Evolutionary conservation across 1,140 invertebrate species (phyloP), one percentile per base, ranked within the genome.

Genomic region (Pseudomyrmex concolor): DNA sequence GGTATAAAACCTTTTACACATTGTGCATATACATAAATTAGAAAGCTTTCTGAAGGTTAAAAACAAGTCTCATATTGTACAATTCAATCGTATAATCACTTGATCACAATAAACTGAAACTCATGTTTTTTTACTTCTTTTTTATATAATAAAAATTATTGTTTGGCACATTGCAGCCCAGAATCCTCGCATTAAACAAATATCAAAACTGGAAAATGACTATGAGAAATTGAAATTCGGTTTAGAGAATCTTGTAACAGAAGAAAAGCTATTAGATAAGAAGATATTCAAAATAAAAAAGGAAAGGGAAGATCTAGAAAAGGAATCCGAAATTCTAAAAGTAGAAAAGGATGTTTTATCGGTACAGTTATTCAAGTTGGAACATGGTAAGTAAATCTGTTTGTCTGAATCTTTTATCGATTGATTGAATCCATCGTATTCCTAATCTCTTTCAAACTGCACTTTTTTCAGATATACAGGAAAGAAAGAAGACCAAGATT

Each of bases 251-350:
- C 71, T 63, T 5, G 73, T 72, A 17, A 55, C 91, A 0, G 19
- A 90, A 17, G 85, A 89, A 19, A 92, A 91, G 77, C 64, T 92
- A 17, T 43, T 81, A 4, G 87, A 91, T 7, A 93, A 91, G 77
- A 90, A 92, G 54, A 86, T 91, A n/a, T 45, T 22, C 0, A 89
- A 89, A 74, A 34, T n/a, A 0, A 76, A 72, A 8, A 87, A 84
- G 50, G 60, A 71, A 15, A 59, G 84, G 15, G 86, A 90, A 13
- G 84, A 73, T 25, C 45, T 87, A 13, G 84, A 83, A 19, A 51
- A 71, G 5, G 80, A 90, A 25, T 78, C 89, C 8, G 19, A 84
- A 7, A 19, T 63, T 9, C 8, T 73, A 4, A 91, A 89, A 70
- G 43, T 15, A 2, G 60, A 85, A 19, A 91, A 76, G 57, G 88